phyloP scores from a whole-genome alignment of 2,888 invertebrate species.

The Andrena marginata region DNA sequence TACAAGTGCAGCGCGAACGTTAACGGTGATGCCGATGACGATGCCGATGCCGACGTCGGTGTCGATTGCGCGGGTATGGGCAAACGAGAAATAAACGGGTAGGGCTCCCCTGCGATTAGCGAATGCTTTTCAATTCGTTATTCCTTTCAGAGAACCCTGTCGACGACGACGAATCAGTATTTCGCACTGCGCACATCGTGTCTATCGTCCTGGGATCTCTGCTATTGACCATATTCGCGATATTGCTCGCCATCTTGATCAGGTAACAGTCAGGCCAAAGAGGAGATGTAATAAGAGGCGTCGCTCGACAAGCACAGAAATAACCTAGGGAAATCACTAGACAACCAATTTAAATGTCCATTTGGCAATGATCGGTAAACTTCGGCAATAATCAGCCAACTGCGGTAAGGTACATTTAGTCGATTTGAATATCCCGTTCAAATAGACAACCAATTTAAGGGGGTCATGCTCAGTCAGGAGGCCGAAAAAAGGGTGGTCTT shows the following conservation, averaged over 20 bases:
- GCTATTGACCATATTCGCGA: conserved; percentile 79
- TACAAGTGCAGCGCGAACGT: conserved; percentile 56
- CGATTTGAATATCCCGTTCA: no score
- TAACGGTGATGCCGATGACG: conserved; percentile 57
- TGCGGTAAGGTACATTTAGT: no score
- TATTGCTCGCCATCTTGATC: conserved; percentile 80
- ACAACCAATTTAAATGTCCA: no score
- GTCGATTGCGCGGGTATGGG: conserved; percentile 81
- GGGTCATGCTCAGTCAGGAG: no score
- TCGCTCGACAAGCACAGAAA: no score
- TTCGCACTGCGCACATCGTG: conserved; percentile 83
- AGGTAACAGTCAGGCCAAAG: no score
- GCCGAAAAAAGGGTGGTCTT: no score
- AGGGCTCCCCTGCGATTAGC: not conserved
- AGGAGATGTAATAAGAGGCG: no score
- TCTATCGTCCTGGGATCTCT: conserved; percentile 83
- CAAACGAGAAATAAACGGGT: not conserved
- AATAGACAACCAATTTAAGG: no score
- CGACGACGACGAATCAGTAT: conserved; percentile 73
- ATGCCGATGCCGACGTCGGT: conserved; percentile 65
- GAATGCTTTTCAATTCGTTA: not conserved
- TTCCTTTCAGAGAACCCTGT: conserved; percentile 47
- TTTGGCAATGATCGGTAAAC: no score
- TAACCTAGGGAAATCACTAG: no score
- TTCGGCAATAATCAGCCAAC: no score